Base-by-base conservation (phyloP, 37 sponge, comb jelly and placozoan species). In the Cliona cf. orientalis region DNA sequence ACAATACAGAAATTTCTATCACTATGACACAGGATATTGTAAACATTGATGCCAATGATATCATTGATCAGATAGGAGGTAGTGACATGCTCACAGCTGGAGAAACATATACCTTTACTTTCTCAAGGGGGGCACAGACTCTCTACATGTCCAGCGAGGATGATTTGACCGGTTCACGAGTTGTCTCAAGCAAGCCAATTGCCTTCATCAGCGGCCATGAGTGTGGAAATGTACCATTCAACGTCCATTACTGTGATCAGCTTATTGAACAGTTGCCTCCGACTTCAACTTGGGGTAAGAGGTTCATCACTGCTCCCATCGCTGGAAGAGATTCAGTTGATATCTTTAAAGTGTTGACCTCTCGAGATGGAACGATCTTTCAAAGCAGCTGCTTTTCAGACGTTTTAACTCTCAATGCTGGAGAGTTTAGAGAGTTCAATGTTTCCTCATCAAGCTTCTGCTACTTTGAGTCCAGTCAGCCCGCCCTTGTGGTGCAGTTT, bases 191-290 rank as follows among this genome's bases (percentile, higher is more conserved):
- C 46, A 76, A 85, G 56, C 85, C 85, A 35, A 76, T 85, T 1
- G 22, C 69, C 7, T 69, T 85, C 38, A 71, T 85, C 25, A 45
- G 62, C 34, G 85, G 85, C 6, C 85, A 85, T 59, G 78, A 85
- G 49, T 85, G 85, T 76, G 85, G 85, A 35, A 69, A 14, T 12
- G 28, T 85, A 22, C 85, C 85, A 0, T 5, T 40, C n/a, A 26
- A 45, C 58, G 21, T 76, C 12, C n/a, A n/a, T n/a, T 69, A 26
- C 23, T 85, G 85, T 75, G 78, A 85, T 55, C 77, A 85, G 0
- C 0, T 85, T 2, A 41, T 78, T 23, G 85, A 85, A 46, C 85
- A 85, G 55, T 42, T 85, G 0, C 85, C 85, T 40, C 85, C 85
- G 19, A 85, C 85, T 44, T 53, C 69, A 28, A 77, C 71, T 23